Percentiles rank a stretch among this genome's conserved stretches.
These are phyloP conservation scores for Prosapia bicincta DNA, from an alignment of 2,888 invertebrate species.

Conservation along the genomic window DNA sequence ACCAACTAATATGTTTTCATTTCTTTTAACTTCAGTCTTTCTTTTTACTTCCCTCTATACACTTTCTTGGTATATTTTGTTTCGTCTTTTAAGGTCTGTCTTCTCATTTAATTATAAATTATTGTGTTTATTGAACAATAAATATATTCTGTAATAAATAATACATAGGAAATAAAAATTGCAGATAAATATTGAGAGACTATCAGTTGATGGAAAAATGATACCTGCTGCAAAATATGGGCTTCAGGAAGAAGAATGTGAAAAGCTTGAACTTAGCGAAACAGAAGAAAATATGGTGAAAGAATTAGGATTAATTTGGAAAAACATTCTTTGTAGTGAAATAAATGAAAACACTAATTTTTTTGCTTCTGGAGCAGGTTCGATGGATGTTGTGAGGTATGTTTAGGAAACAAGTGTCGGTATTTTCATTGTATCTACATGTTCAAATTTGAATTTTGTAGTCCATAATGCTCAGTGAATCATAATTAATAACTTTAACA, in stretches of 20 bases:
- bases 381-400: slow-evolving; percentile 92
- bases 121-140: too few relatives aligned
- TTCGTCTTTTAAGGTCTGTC: too few relatives aligned
- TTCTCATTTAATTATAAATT: too few relatives aligned
- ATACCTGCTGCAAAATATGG: slow-evolving; percentile 77
- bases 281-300: slow-evolving; percentile 70
- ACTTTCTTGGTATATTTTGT: too few relatives aligned
- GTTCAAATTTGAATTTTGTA: too few relatives aligned
- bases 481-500: too few relatives aligned
- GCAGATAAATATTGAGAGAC: slow-evolving; percentile 70
- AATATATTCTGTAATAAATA: not conserved
- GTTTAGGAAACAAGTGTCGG: too few relatives aligned
- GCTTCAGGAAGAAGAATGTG: slow-evolving; percentile 53
- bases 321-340: slow-evolving; percentile 73
- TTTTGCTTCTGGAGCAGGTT: slow-evolving; percentile 92
- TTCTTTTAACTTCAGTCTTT: too few relatives aligned
- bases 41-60: too few relatives aligned
- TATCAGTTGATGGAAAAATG: slow-evolving; percentile 77
- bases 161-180: not conserved
- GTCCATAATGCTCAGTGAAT: too few relatives aligned
- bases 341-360: slow-evolving; percentile 82
- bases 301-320: slow-evolving; percentile 70
- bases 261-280: slow-evolving; percentile 60
- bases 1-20: too few relatives aligned
- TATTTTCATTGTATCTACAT: too few relatives aligned